Evolutionary conservation across 2,888 invertebrate species (phyloP), one percentile per base, ranked within the genome.

Genomic region (Archaeoteleia sp.): DNA sequence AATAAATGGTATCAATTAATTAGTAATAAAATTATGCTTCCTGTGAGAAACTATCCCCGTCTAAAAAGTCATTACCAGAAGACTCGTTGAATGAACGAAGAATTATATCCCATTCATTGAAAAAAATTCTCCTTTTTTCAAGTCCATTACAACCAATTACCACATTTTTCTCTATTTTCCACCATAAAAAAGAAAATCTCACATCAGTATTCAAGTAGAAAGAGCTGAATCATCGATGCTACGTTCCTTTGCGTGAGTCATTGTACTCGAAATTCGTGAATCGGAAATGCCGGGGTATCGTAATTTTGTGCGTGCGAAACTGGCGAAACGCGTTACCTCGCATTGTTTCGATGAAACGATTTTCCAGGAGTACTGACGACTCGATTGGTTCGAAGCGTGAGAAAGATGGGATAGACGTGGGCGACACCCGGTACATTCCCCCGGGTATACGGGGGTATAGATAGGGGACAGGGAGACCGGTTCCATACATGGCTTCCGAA

Each of bases 401-500:
- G 76, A 79, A 74, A 78, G 68, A 61, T 40, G 70, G 73, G 73
- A 73, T 58, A 70, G 74, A 77, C 74, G 75, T 71, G 75, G 73
- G 74, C 77, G 77, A 79, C 81, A 81, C 81, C 81, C 81, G 81
- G 81, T 82, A 81, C 76, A 81, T 78, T 67, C 72, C 40, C 55
- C 34, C 17, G 58, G 55, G 67, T 67, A 68, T 71, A 53, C 35
- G 75, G 74, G 73, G 75, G 71, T 77, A 74, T 73, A 79, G 80
- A 77, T 78, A 79, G 78, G 78, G 77, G 78, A 78, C 78, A 76
- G 76, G 77, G 80, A 78, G 85, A 85, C 84, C 85, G 85, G 85
- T 83, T 83, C 85, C 85, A 80, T 85, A 85, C 84, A 85, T 83
- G 85, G 85, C 83, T 84, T 78, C 83, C 81, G 83, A 81, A 82